These are phyloP conservation scores for Palloptera scutellata DNA, from an alignment of 2,888 invertebrate species.

Conservation along the genomic window DNA sequence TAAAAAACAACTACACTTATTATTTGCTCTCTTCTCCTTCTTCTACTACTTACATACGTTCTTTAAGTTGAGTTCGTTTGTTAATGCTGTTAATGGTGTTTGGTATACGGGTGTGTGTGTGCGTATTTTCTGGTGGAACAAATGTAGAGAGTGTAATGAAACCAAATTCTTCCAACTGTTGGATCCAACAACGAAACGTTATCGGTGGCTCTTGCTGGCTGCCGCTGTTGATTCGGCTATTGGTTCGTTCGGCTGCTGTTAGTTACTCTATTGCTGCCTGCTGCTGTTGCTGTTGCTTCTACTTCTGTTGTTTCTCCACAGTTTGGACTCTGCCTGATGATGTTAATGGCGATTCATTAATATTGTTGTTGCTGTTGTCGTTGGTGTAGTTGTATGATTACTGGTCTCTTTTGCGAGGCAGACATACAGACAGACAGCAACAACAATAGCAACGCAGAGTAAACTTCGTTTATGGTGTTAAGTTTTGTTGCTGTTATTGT, in stretches of 20 bases:
- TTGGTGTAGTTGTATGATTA: constrained; percentile 2
- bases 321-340: not conserved
- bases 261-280: not conserved
- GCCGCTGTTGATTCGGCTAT: not conserved
- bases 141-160: constrained; percentile 3
- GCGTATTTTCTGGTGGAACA: not conserved
- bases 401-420: not conserved
- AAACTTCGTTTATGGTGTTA: not conserved
- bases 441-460: not conserved
- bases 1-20: not conserved
- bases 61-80: not conserved
- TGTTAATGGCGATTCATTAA: not conserved
- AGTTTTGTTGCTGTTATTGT: constrained; percentile 4
- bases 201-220: too few relatives aligned
- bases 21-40: not conserved
- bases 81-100: not conserved
- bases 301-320: not conserved
- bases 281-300: not conserved
- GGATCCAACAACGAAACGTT: not conserved
- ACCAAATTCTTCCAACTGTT: constrained; percentile 5
- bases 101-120: not conserved
- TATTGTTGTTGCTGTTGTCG: constrained; percentile 18
- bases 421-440: not conserved
- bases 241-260: not conserved
- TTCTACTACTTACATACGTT: not conserved